Evolutionary conservation across 2,797 vertebrate species (phyloP).

Genomic region (Myotis planiceps): DNA sequence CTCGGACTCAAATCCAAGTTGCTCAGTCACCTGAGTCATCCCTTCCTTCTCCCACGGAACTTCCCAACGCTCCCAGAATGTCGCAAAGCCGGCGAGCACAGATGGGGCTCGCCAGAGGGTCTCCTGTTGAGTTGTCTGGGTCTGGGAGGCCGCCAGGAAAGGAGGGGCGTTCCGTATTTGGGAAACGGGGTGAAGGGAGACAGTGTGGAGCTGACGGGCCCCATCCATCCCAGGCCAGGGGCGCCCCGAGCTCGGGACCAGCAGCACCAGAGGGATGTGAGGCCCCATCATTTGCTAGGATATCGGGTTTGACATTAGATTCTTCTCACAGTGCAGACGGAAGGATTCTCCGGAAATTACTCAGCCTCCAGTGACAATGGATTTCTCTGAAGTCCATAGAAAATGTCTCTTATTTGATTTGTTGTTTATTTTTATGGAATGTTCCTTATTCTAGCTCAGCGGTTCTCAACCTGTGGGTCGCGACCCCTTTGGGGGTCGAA

Average conservation of each 20-base stretch:
- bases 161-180: neutral
- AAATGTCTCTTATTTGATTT: neutral
- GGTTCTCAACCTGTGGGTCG: too few relatives aligned
- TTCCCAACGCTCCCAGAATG: neutral
- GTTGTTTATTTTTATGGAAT: neutral
- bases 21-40: fast-evolving
- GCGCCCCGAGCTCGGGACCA: neutral
- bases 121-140: neutral
- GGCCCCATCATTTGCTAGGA: neutral
- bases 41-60: fast-evolving
- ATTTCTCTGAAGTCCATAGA: neutral
- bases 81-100: neutral
- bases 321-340: too few relatives aligned
- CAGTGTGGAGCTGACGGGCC: fast-evolving
- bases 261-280: neutral
- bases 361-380: neutral
- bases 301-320: neutral
- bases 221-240: neutral
- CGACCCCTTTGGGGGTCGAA: too few relatives aligned
- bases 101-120: neutral
- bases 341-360: neutral
- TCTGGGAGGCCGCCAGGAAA: neutral
- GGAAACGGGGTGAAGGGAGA: neutral
- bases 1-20: neutral
- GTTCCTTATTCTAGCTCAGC: neutral